phyloP scores from a whole-genome alignment of 1,140 invertebrate species.

The Drosophila sturtevanti region DNA sequence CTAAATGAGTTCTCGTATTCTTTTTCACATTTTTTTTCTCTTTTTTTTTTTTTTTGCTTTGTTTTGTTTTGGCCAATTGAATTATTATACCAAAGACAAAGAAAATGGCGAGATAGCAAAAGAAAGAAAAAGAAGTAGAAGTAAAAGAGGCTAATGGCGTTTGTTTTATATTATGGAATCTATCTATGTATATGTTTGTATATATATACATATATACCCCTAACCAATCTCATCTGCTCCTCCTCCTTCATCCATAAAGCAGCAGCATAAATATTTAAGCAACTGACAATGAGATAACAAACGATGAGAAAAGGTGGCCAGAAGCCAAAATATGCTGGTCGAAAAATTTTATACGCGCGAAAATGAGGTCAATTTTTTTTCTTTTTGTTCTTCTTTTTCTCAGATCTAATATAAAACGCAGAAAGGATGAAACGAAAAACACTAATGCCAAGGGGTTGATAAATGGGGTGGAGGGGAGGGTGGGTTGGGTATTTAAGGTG shows the following conservation, averaged over 20 bases:
- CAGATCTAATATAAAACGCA: slow-evolving; percentile 4
- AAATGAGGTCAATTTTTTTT: slow-evolving; percentile 56
- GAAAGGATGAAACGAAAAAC: not conserved
- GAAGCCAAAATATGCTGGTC: not conserved
- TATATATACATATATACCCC: slow-evolving; percentile 31
- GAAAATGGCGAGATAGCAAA: slow-evolving; percentile 22
- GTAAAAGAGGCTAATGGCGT: slow-evolving; percentile 61
- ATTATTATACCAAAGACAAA: slow-evolving; percentile 71
- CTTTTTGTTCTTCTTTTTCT: not conserved
- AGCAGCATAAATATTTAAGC: slow-evolving; percentile 76
- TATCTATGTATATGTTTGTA: too few species aligned
- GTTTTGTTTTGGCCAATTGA: slow-evolving; percentile 70
- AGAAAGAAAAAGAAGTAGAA: slow-evolving; percentile 14
- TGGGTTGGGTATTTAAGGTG: not conserved
- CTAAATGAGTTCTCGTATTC: slow-evolving; percentile 53
- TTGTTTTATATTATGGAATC: too few species aligned
- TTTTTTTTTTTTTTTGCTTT: slow-evolving; percentile 15
- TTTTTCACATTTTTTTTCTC: not conserved
- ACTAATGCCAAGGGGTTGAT: not conserved
- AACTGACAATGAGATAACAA: slow-evolving; percentile 78
- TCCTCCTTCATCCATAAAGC: not conserved
- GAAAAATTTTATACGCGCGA: slow-evolving; percentile 47
- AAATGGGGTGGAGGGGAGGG: not conserved
- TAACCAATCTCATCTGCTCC: too few species aligned
- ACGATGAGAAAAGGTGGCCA: slow-evolving; percentile 26